These are phyloP conservation scores for Plecturocebus donacophilus DNA, from an alignment of 2,113 vertebrate species.

Conservation along the genomic window DNA sequence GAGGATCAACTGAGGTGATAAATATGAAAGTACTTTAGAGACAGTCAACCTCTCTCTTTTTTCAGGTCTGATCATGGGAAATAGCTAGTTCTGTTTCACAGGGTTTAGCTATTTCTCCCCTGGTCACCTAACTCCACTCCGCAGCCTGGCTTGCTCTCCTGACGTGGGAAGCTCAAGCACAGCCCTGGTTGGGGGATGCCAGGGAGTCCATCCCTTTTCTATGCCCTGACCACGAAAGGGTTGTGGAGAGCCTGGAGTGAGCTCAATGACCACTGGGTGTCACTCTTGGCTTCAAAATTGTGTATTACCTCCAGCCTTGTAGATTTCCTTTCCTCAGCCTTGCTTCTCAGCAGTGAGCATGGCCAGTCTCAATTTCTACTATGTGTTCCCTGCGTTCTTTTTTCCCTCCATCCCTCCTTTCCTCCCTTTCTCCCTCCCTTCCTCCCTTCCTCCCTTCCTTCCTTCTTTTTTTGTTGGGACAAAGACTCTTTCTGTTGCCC, in stretches of 20 bases:
- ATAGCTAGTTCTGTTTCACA: background rate
- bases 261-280: slow-evolving; percentile 50
- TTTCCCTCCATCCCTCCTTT: too few species aligned
- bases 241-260: background rate
- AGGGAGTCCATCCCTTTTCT: background rate
- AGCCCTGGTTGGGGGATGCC: background rate
- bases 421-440: too few species aligned
- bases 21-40: background rate
- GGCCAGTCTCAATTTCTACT: background rate
- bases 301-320: background rate
- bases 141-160: background rate
- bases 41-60: background rate
- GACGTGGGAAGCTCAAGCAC: background rate
- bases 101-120: background rate
- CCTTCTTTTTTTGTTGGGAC: too few species aligned
- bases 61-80: background rate
- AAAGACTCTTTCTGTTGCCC: too few species aligned
- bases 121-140: background rate
- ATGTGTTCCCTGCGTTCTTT: background rate
- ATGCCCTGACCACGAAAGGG: background rate
- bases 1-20: background rate
- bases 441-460: too few species aligned
- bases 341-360: background rate
- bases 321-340: background rate
- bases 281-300: slow-evolving; percentile 61